Percentiles rank a stretch among this genome's conserved stretches.
Conservation (phyloP, 92 coral and sea anemone genomes). For the Actinostola sp. region DNA sequence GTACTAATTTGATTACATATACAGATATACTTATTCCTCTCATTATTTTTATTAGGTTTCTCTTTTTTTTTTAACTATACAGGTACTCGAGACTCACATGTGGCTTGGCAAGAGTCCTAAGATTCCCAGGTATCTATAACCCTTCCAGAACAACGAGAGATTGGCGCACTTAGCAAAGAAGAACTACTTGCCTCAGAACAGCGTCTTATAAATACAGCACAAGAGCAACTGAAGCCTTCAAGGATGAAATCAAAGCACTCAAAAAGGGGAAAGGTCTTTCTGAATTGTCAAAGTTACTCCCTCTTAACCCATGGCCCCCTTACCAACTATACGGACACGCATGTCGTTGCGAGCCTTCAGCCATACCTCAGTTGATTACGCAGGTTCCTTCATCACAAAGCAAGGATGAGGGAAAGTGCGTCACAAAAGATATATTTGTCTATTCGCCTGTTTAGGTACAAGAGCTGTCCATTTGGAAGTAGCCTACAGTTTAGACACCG, state of each 20-base stretch:
- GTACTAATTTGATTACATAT: no score
- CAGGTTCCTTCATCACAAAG: slow-evolving; percentile 31
- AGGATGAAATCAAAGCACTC: slow-evolving; percentile 25
- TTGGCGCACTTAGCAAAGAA: slow-evolving; percentile 23
- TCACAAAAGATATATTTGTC: slow-evolving; percentile 16
- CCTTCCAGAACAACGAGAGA: slow-evolving; percentile 18
- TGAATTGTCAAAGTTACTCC: slow-evolving; percentile 21
- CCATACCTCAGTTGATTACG: slow-evolving; percentile 28
- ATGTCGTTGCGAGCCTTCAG: slow-evolving; percentile 32
- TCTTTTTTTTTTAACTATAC: no score
- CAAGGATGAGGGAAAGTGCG: slow-evolving; percentile 29
- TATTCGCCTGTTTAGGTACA: slow-evolving; percentile 13
- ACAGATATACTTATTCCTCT: no score
- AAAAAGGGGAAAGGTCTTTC: slow-evolving; percentile 10
- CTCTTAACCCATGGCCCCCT: slow-evolving; percentile 42
- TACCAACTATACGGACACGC: slow-evolving; percentile 31
- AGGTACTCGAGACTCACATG: slow-evolving; percentile 34
- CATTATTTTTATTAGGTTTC: no score
- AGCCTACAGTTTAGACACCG: background rate
- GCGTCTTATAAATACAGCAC: slow-evolving; percentile 19
- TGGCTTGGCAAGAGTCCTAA: slow-evolving; percentile 14
- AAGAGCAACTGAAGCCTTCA: slow-evolving; percentile 11
- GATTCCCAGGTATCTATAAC: slow-evolving; percentile 32
- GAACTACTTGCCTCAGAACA: slow-evolving; percentile 26
- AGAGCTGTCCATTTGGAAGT: slow-evolving; percentile 19